A percentile compares a stretch with the other conserved stretches of the same genome.
phyloP scores from a whole-genome alignment of 2,888 invertebrate species.

The Lasioglossum lativentre region DNA sequence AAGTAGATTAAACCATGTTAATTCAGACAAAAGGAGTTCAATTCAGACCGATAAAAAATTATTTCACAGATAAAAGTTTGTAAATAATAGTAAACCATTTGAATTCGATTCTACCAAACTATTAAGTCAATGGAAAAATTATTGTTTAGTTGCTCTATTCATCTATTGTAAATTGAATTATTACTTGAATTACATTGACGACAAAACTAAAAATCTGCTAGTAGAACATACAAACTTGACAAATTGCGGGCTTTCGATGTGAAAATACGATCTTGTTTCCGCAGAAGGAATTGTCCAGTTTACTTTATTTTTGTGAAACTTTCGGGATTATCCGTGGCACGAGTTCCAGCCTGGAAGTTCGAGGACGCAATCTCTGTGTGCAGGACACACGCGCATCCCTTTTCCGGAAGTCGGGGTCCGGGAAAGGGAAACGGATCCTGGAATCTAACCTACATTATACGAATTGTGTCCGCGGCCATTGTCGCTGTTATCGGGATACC shows the following conservation, averaged over 20 bases:
- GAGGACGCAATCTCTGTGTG: constrained; percentile 26
- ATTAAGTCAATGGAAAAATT: background rate
- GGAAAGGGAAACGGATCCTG: constrained; percentile 22
- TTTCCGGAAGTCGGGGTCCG: constrained; percentile 12
- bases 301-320: background rate
- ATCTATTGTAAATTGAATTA: background rate
- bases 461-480: constrained; percentile 42
- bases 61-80: too few relatives aligned
- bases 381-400: constrained; percentile 4
- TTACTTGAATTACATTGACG: background rate
- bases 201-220: background rate
- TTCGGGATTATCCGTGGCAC: background rate
- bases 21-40: background rate
- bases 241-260: background rate
- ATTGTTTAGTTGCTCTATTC: background rate
- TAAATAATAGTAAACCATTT: background rate
- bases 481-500: constrained; percentile 32
- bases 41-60: too few relatives aligned
- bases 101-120: background rate
- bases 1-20: background rate
- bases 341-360: background rate
- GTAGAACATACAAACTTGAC: background rate
- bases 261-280: background rate
- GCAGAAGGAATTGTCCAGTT: constrained; percentile 1
- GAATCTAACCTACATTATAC: constrained; percentile 41